These are phyloP conservation scores for Rhagophthalmus giganteus DNA, from an alignment of 2,888 invertebrate genomes.

Conservation along the genomic window DNA sequence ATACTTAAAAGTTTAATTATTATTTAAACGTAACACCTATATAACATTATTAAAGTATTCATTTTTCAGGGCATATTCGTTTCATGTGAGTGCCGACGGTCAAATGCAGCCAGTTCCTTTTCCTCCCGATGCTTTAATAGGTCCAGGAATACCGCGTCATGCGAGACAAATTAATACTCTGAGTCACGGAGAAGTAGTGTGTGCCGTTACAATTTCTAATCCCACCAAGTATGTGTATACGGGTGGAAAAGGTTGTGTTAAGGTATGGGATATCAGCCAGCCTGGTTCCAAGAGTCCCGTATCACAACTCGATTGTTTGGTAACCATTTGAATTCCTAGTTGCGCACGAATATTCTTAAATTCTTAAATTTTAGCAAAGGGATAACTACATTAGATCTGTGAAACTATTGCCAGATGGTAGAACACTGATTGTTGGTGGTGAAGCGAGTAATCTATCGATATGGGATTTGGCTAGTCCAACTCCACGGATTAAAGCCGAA, in stretches of 20 bases:
- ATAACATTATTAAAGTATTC: not conserved
- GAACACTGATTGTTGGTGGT: conserved; percentile 93
- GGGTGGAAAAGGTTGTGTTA: conserved; percentile 95
- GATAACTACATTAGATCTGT: conserved; percentile 96
- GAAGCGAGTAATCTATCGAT: conserved; percentile 94
- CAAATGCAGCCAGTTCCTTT: conserved; percentile 92
- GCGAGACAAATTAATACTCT: conserved; percentile 92
- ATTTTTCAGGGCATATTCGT: conserved; percentile 86
- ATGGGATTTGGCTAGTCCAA: conserved; percentile 92
- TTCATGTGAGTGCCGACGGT: conserved; percentile 88
- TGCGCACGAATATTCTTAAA: not conserved
- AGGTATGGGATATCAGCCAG: conserved; percentile 96
- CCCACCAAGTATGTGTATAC: conserved; percentile 93
- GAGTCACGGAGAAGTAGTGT: conserved; percentile 94
- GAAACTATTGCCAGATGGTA: conserved; percentile 88
- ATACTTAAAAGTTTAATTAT: not conserved
- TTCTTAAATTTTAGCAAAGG: conserved; percentile 68
- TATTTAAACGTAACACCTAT: too few species aligned
- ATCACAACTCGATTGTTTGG: conserved; percentile 89
- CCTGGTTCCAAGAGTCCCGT: conserved; percentile 84
- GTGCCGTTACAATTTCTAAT: conserved; percentile 94
- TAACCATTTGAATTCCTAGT: conserved; percentile 53
- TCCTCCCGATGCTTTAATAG: conserved; percentile 90
- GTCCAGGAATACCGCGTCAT: conserved; percentile 90
- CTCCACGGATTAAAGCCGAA: conserved; percentile 89